phyloP scores from a whole-genome alignment of 2,888 invertebrate species.

The Dorcus hopei region DNA sequence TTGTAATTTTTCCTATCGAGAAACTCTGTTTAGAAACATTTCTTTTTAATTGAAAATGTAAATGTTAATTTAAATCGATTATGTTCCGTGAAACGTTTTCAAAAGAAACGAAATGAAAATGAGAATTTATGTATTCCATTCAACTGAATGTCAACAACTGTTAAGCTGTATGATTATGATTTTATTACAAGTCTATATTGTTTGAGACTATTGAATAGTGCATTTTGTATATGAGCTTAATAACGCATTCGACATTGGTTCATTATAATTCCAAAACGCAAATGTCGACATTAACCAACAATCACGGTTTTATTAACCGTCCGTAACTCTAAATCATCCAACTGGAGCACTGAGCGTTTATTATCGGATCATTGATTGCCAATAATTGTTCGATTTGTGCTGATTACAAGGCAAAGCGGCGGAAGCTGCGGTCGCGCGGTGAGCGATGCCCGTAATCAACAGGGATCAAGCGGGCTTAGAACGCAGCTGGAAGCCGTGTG shows the following conservation, averaged over 20 bases:
- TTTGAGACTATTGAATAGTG: no score
- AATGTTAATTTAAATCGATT: no score
- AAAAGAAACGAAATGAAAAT: no score
- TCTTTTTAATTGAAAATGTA: no score
- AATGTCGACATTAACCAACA: neutral
- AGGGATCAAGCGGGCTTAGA: constrained; percentile 12
- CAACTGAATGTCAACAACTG: no score
- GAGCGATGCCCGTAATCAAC: constrained; percentile 16
- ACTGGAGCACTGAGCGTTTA: constrained; percentile 29
- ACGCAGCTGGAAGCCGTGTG: constrained; percentile 17
- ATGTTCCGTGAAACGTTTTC: no score
- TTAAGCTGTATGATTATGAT: no score
- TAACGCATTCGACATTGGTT: neutral
- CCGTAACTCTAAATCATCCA: constrained; percentile 19
- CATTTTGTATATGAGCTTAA: no score
- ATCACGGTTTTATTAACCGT: constrained; percentile 13
- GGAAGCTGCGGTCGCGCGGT: constrained; percentile 42
- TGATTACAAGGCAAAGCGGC: constrained; percentile 48
- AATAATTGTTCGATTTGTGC: constrained; percentile 48
- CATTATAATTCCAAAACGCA: neutral
- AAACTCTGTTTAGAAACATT: no score
- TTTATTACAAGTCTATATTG: no score
- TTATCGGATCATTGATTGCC: constrained; percentile 48
- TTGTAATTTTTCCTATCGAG: no score
- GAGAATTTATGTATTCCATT: no score